Conservation (phyloP, 2,113 vertebrate genomes). For the Cygnus atratus region DNA sequence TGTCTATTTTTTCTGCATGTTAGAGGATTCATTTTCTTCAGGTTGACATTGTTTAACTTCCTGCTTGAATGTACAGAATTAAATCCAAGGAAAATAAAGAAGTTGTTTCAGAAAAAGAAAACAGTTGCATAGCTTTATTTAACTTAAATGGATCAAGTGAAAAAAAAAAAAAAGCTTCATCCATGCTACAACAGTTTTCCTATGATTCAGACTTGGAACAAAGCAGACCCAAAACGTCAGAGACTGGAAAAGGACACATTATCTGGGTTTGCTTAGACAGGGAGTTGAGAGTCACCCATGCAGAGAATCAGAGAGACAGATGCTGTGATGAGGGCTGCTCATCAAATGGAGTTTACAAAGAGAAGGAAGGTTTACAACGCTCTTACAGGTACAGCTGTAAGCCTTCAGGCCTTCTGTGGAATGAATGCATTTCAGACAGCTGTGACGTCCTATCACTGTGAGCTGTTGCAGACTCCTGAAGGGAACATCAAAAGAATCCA, state of each 20-base stretch:
- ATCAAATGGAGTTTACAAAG: not conserved
- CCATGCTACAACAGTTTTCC: not conserved
- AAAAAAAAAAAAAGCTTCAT: not conserved
- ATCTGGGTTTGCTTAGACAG: not conserved
- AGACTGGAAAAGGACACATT: not conserved
- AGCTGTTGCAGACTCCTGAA: not conserved
- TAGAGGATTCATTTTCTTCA: not conserved
- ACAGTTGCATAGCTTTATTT: not conserved
- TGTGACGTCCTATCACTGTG: not conserved
- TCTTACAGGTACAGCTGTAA: not conserved
- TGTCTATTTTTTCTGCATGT: not conserved
- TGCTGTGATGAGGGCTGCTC: not conserved
- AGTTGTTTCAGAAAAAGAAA: not conserved
- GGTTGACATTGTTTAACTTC: not conserved
- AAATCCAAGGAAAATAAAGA: not conserved
- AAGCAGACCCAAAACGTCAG: not conserved
- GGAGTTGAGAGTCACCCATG: not conserved
- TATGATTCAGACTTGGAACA: not conserved
- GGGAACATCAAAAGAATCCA: not conserved
- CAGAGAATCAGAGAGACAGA: not conserved
- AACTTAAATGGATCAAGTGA: not conserved
- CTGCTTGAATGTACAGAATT: not conserved
- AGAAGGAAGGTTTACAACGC: not conserved
- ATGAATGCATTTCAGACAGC: not conserved
- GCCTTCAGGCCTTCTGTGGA: not conserved